Percentiles rank a stretch among this genome's conserved stretches.
phyloP scores from a whole-genome alignment of 23 tunicate species.

The Ciona savignyi region DNA sequence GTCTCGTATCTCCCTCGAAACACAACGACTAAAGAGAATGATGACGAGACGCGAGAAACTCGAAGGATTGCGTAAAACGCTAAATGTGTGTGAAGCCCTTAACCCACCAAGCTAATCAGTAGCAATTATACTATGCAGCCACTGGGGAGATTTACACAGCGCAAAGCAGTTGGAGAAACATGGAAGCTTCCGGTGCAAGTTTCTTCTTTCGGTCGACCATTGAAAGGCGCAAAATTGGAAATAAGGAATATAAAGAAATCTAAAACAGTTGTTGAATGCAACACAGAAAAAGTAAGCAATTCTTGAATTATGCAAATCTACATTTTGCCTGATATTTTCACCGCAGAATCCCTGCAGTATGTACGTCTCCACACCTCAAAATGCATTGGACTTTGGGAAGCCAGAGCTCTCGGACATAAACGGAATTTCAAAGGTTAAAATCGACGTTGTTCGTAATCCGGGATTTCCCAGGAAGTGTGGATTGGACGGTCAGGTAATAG shows the following conservation, averaged over 20 bases:
- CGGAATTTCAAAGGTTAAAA: neutral
- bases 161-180: neutral
- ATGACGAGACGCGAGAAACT: no score
- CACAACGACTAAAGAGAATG: no score
- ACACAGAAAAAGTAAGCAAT: neutral
- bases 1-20: no score
- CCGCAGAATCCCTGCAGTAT: neutral
- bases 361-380: neutral
- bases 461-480: neutral
- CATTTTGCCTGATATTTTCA: no score
- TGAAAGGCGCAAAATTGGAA: neutral
- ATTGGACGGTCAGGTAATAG: neutral
- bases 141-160: slow-evolving; percentile 5
- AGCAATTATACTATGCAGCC: no score
- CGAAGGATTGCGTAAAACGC: no score
- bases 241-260: neutral
- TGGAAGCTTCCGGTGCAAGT: neutral
- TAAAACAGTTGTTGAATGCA: neutral
- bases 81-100: no score
- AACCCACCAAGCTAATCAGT: no score
- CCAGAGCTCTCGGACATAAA: neutral
- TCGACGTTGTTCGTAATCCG: neutral
- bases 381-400: neutral
- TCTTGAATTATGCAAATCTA: no score
- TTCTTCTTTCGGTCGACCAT: slow-evolving; percentile 14